phyloP scores from a whole-genome alignment of 2,797 vertebrate species.

The Sebastes matsubarae region DNA sequence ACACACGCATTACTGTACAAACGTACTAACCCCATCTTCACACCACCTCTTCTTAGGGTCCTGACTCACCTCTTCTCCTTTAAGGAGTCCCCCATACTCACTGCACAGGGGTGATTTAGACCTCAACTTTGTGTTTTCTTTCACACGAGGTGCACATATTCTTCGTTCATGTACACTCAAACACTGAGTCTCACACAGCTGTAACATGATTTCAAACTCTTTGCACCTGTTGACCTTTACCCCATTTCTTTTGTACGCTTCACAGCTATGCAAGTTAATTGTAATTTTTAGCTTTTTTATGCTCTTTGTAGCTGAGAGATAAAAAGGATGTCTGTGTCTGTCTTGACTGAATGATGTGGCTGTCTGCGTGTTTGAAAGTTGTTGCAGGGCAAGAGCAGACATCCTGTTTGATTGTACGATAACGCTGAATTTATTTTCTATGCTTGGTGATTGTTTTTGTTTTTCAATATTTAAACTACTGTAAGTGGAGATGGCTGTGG shows the following conservation, averaged over 20 bases:
- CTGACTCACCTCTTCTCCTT: slow-evolving; percentile 15
- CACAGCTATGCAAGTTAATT: slow-evolving; percentile 78
- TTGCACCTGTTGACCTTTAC: slow-evolving; percentile 43
- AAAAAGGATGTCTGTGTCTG: slow-evolving; percentile 36
- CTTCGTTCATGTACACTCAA: slow-evolving; percentile 51
- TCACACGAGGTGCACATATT: slow-evolving; percentile 45
- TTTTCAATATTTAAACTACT: slow-evolving; percentile 70
- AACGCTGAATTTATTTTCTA: slow-evolving; percentile 50
- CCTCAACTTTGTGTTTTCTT: slow-evolving; percentile 22
- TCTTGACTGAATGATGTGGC: slow-evolving; percentile 36
- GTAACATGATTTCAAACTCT: slow-evolving; percentile 34
- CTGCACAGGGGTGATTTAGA: slow-evolving; percentile 43
- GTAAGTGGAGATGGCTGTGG: slow-evolving; percentile 53
- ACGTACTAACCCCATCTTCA: neutral
- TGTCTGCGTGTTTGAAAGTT: slow-evolving; percentile 30
- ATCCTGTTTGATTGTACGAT: slow-evolving; percentile 54
- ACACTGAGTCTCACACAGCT: slow-evolving; percentile 12
- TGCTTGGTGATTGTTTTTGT: slow-evolving; percentile 43
- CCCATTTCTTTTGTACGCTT: slow-evolving; percentile 64
- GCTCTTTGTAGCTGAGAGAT: slow-evolving; percentile 38
- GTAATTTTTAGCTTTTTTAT: slow-evolving; percentile 52
- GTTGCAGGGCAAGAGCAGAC: slow-evolving; percentile 27
- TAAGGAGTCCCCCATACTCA: slow-evolving; percentile 7
- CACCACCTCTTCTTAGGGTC: slow-evolving; percentile 7
- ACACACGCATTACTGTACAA: slow-evolving; percentile 40